Evolutionary conservation across 2,888 invertebrate species (phyloP).

Genomic region (Drosophila koepferae): DNA sequence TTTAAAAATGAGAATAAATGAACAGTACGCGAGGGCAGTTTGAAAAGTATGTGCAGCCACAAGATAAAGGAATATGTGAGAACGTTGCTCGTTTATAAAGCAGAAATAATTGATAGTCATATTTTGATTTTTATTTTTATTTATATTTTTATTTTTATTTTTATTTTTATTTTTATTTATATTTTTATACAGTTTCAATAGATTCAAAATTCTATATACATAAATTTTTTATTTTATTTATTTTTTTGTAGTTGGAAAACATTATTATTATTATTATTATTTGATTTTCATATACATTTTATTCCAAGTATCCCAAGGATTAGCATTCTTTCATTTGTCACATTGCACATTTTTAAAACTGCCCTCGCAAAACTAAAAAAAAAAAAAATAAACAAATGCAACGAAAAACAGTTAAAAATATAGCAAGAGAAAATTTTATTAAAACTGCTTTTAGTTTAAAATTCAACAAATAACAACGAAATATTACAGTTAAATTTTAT

Average conservation of each 20-base stretch:
- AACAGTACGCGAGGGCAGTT: conserved; percentile 18
- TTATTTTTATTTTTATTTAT: too few species aligned
- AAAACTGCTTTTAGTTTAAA: background rate
- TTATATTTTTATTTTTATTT: background rate
- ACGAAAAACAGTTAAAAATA: conserved; percentile 50
- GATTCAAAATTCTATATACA: too few species aligned
- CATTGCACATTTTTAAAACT: background rate
- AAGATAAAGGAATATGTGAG: background rate
- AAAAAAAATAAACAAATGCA: conserved; percentile 28
- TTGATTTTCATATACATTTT: background rate
- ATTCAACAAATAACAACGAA: conserved; percentile 23
- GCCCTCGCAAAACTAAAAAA: conserved; percentile 6
- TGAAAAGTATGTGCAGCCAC: background rate
- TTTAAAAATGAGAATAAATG: conserved; percentile 38
- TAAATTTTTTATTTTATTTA: too few species aligned
- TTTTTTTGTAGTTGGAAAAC: too few species aligned
- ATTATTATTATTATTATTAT: too few species aligned
- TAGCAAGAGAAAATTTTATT: conserved; percentile 7
- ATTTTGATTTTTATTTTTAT: too few species aligned
- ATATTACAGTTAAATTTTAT: background rate
- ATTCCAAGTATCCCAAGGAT: background rate
- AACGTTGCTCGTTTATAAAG: background rate
- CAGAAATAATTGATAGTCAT: background rate
- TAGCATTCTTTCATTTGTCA: background rate
- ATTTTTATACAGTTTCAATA: background rate